Evolutionary conservation across 2,113 vertebrate genomes (phyloP).

Genomic region (Helogale parvula): DNA sequence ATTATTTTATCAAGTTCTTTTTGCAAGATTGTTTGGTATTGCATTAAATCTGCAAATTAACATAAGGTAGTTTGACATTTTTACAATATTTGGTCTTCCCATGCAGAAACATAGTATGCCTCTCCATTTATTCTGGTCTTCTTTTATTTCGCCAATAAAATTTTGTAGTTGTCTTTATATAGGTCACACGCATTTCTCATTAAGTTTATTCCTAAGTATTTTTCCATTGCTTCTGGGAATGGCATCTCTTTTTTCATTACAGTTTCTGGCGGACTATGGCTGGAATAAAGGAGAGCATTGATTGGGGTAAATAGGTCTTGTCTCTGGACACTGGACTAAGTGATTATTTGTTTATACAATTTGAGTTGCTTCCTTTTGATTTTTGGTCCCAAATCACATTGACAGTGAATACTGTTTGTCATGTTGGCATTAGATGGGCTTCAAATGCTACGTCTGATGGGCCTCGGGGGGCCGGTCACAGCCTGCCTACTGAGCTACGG

Average conservation of each 20-base stretch:
- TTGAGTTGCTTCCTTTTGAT: background rate
- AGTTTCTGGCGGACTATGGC: background rate
- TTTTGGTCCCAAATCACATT: background rate
- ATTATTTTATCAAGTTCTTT: slow-evolving; percentile 31
- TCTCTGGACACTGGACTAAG: slow-evolving; percentile 9
- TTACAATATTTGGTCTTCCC: slow-evolving; percentile 64
- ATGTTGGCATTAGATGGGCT: background rate
- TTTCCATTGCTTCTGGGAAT: slow-evolving; percentile 60
- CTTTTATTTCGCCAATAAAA: slow-evolving; percentile 80
- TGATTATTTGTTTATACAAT: background rate
- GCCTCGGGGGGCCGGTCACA: background rate
- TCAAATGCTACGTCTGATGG: background rate
- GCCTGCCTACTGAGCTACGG: background rate
- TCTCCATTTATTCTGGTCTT: slow-evolving; percentile 75
- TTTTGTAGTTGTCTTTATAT: slow-evolving; percentile 81
- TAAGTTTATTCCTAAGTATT: slow-evolving; percentile 78
- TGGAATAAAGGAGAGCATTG: background rate
- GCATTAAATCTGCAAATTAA: slow-evolving; percentile 76
- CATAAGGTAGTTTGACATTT: slow-evolving; percentile 66
- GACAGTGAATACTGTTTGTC: background rate
- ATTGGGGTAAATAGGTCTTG: background rate
- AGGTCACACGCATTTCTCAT: slow-evolving; percentile 81
- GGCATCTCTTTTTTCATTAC: slow-evolving; percentile 18
- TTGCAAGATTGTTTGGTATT: slow-evolving; percentile 37
- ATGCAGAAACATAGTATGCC: slow-evolving; percentile 57